Percentiles rank a stretch among this genome's conserved stretches.
phyloP scores from a whole-genome alignment of 2,113 vertebrate genomes.

The Rhinoderma darwinii region DNA sequence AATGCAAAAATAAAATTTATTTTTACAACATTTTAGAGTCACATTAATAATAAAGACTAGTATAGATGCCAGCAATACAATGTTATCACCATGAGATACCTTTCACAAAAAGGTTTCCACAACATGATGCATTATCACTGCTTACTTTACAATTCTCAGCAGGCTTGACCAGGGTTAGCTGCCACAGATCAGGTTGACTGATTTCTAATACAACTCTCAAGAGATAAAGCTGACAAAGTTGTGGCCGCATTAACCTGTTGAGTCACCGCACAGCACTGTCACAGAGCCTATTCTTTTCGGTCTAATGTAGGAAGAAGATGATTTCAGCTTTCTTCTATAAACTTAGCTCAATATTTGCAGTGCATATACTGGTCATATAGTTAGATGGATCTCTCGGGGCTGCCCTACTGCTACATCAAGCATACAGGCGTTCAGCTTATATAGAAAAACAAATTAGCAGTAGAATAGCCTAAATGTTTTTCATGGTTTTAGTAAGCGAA shows the following conservation, averaged over 20 bases:
- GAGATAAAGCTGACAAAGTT: slow-evolving; percentile 24
- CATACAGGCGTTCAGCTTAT: no score
- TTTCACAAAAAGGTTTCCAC: background rate
- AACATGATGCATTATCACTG: slow-evolving; percentile 39
- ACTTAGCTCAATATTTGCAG: background rate
- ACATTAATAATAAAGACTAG: no score
- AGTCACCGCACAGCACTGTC: background rate
- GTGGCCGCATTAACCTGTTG: slow-evolving; percentile 13
- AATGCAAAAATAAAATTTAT: no score
- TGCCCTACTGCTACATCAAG: background rate
- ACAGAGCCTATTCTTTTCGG: background rate
- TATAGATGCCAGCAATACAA: background rate
- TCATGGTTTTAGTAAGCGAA: no score
- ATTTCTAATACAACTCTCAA: slow-evolving; percentile 43
- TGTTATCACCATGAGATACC: background rate
- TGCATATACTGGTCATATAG: background rate
- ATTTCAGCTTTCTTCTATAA: background rate
- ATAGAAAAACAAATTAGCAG: no score
- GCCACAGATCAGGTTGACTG: slow-evolving; percentile 32
- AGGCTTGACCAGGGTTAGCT: slow-evolving; percentile 41
- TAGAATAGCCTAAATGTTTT: no score
- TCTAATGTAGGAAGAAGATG: background rate
- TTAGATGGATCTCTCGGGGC: background rate
- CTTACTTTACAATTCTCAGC: slow-evolving; percentile 23
- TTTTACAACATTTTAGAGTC: no score